Conservation (phyloP, 2,888 invertebrate genomes). For the Eudasyphora cyanicolor region DNA sequence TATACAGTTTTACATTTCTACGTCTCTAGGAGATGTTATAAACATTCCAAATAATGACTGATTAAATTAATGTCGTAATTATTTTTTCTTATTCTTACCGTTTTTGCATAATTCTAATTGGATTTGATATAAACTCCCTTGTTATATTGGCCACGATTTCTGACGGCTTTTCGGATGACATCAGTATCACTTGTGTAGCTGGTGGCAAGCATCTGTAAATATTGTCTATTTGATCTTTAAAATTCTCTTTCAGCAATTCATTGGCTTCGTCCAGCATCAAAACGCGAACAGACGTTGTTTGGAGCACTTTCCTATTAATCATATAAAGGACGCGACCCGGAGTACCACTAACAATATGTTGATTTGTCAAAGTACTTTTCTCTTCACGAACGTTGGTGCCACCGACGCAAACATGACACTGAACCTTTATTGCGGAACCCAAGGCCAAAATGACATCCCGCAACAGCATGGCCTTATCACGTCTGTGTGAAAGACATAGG, state of each 20-base stretch:
- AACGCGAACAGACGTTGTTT: slow-evolving; percentile 96
- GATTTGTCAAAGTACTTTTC: slow-evolving; percentile 98
- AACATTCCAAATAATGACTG: too few relatives aligned
- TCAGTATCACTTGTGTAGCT: slow-evolving; percentile 96
- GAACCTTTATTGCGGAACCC: slow-evolving; percentile 99
- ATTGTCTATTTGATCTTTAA: slow-evolving; percentile 99
- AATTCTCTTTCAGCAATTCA: slow-evolving; percentile 99
- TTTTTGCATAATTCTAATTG: too few relatives aligned
- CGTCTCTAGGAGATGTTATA: too few relatives aligned
- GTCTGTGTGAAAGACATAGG: slow-evolving; percentile 94
- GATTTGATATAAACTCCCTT: too few relatives aligned
- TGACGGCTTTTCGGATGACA: slow-evolving; percentile 98
- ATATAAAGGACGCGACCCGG: slow-evolving; percentile 98
- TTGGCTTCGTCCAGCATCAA: slow-evolving; percentile 98
- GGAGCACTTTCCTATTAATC: slow-evolving; percentile 83
- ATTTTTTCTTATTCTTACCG: too few relatives aligned
- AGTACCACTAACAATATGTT: slow-evolving; percentile 99
- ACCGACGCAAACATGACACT: slow-evolving; percentile 99
- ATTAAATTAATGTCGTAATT: too few relatives aligned
- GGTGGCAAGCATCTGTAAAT: slow-evolving; percentile 98
- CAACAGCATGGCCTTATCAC: slow-evolving; percentile 98
- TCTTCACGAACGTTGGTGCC: slow-evolving; percentile 99
- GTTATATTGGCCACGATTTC: slow-evolving; percentile 99
- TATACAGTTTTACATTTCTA: too few relatives aligned
- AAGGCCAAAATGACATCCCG: slow-evolving; percentile 94